These are phyloP conservation scores for Metopia argyrocephala DNA, from an alignment of 2,888 invertebrate genomes.

Conservation along the genomic window DNA sequence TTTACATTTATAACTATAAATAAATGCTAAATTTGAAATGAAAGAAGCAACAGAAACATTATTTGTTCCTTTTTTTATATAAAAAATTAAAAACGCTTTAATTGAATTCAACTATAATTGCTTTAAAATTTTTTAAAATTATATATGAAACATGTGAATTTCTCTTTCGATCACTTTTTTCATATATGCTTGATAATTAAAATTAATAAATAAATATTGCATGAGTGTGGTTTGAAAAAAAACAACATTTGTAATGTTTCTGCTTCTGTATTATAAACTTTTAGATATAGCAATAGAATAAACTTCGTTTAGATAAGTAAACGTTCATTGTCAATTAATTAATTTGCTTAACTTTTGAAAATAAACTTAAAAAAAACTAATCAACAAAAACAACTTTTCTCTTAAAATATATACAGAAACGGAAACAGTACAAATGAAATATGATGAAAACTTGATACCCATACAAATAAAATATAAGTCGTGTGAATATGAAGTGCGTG, in stretches of 20 bases:
- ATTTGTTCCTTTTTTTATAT: neutral
- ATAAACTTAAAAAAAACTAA: neutral
- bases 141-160: neutral
- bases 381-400: slow-evolving; percentile 10
- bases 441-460: slow-evolving; percentile 14
- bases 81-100: neutral
- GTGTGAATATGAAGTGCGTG: slow-evolving; percentile 13
- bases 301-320: neutral
- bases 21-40: too few species aligned
- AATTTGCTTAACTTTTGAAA: neutral
- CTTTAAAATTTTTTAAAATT: neutral
- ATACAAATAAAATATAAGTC: slow-evolving; percentile 16
- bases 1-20: too few species aligned
- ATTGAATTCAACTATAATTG: too few species aligned
- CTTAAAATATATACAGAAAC: slow-evolving; percentile 53
- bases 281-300: neutral
- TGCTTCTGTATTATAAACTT: slow-evolving; percentile 36
- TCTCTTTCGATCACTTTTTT: too few species aligned
- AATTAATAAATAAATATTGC: neutral
- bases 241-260: slow-evolving; percentile 61
- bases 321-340: neutral
- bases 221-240: too few species aligned
- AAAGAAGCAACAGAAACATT: neutral
- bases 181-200: neutral
- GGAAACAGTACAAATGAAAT: slow-evolving; percentile 60